Base-by-base conservation (phyloP, 2,888 invertebrate species). In the Drosophila formosana region DNA sequence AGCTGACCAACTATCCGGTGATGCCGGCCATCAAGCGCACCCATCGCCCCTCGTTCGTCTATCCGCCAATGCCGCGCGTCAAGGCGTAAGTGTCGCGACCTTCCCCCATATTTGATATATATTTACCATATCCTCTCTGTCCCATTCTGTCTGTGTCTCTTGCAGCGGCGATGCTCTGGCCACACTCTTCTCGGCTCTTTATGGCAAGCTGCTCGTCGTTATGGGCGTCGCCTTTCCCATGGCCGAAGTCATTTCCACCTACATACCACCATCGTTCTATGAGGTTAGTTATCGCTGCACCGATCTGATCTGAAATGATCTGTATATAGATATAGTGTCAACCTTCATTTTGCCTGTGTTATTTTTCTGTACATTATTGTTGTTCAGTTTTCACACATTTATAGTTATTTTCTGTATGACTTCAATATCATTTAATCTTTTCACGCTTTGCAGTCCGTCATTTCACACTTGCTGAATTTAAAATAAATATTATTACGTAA, bases 171-270 rank as follows among this genome's bases (percentile, higher is more conserved):
- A 98, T 92, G 97, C 97, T 77, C 93, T 98, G 90, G 96, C 97
- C 66, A 96, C 97, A 37, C 96, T 97, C 18, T 94, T 98, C 78
- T 98, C 98, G 73, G 98, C 98, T 0, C 94, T 98, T 30, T 98
- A 98, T 92, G 98, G 98, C 50, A 98, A 98, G 93, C 94, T 98
- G 56, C 93, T 98, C 84, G 97, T 98, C 45, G 98, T 98, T 50
- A 97, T 98, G 96, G 98, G 98, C 72, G 96, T 97, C 75, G 97
- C 98, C 13, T 97, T 98, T 93, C 98, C 98, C 56, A 96, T 98
- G 96, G 97, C 98, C 72, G 98, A 98, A 94, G 97, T 98, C 83
- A 98, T 98, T 91, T 98, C 98, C 47, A 97, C 97, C 25, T 97
- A 97, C 93, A 97, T 98, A 91, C 98, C 98, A 89, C 97, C 97